Conservation (phyloP, 2,113 vertebrate genomes). For the Talpa occidentalis region DNA sequence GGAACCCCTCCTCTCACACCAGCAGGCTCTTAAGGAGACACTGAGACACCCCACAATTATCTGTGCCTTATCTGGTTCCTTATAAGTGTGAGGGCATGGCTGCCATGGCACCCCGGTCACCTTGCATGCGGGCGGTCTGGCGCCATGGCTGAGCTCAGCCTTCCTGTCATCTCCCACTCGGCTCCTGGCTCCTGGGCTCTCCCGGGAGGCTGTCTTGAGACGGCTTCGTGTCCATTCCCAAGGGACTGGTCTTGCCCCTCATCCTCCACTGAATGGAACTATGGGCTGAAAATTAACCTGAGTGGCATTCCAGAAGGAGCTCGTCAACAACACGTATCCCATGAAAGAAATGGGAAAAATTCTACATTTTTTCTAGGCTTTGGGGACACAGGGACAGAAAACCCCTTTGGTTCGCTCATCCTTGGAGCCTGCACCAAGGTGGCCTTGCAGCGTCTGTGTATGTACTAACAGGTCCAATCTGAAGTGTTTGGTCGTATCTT, state of each 20-base stretch:
- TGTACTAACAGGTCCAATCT: background rate
- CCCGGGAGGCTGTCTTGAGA: background rate
- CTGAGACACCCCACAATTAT: background rate
- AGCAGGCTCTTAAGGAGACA: constrained; percentile 23
- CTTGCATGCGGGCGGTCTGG: background rate
- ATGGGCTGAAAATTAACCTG: background rate
- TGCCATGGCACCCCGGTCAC: background rate
- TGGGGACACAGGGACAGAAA: background rate
- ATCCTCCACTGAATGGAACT: background rate
- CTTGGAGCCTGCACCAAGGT: background rate
- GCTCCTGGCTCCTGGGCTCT: background rate
- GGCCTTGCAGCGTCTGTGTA: background rate
- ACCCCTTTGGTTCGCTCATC: background rate
- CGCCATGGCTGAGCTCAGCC: background rate
- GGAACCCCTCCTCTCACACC: background rate
- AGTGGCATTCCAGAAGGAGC: background rate
- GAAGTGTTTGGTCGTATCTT: background rate
- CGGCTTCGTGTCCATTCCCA: background rate
- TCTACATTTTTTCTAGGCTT: background rate
- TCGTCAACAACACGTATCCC: background rate
- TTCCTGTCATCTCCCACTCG: background rate
- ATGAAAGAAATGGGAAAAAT: no score
- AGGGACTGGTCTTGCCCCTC: no score
- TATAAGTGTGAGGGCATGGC: no score
- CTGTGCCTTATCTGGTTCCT: background rate